Conservation (phyloP, 2,888 invertebrate species). For the Pachymerium ferrugineum region DNA sequence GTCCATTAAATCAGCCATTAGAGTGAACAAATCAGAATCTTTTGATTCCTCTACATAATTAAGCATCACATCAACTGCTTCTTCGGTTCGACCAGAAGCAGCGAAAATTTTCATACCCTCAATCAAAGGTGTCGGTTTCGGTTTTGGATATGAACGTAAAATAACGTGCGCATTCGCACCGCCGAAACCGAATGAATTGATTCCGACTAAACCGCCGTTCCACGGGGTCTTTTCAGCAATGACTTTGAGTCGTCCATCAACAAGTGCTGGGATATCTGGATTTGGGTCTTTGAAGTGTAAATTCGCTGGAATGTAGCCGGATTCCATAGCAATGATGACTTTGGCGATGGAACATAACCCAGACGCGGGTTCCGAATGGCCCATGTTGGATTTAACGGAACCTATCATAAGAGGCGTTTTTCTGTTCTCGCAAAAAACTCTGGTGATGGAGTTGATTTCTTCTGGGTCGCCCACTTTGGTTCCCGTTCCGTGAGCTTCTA, state of each 20-base stretch:
- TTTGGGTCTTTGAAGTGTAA: slow-evolving; percentile 84
- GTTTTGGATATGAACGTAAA: slow-evolving; percentile 70
- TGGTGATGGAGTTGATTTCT: slow-evolving; percentile 90
- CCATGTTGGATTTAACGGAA: slow-evolving; percentile 98
- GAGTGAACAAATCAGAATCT: slow-evolving; percentile 68
- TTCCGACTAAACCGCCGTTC: slow-evolving; percentile 83
- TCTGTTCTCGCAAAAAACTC: slow-evolving; percentile 79
- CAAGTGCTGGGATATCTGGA: slow-evolving; percentile 80
- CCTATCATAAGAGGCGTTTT: slow-evolving; percentile 78
- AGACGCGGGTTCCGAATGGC: slow-evolving; percentile 91
- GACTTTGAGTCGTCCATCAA: slow-evolving; percentile 84
- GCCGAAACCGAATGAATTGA: slow-evolving; percentile 98
- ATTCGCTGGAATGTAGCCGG: slow-evolving; percentile 81
- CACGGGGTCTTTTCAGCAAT: slow-evolving; percentile 75
- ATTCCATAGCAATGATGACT: slow-evolving; percentile 86
- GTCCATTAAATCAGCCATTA: slow-evolving; percentile 69
- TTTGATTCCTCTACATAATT: slow-evolving; percentile 52
- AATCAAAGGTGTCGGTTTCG: slow-evolving; percentile 47
- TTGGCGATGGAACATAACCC: slow-evolving; percentile 63
- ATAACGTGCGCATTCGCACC: slow-evolving; percentile 93
- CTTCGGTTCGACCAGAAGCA: slow-evolving; percentile 79
- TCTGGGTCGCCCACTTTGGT: slow-evolving; percentile 98
- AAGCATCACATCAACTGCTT: slow-evolving; percentile 64
- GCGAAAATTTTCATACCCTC: slow-evolving; percentile 64
- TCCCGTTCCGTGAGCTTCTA: slow-evolving; percentile 98